Conservation (phyloP, 2,113 vertebrate genomes). For the Rhombomys opimus region DNA sequence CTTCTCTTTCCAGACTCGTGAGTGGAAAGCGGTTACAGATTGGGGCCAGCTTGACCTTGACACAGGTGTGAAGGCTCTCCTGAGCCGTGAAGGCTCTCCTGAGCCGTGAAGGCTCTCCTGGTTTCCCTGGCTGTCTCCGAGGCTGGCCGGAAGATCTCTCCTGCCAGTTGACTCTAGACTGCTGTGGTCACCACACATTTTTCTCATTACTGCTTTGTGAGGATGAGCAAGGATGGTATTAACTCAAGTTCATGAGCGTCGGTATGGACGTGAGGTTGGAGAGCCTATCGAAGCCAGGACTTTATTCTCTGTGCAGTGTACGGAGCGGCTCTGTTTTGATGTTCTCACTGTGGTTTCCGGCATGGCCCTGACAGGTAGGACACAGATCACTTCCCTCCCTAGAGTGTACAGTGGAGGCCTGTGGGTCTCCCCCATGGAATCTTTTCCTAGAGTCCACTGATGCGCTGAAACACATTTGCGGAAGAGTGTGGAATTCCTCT, state of each 20-base stretch:
- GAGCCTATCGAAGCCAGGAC: accelerated
- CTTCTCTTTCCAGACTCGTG: not conserved
- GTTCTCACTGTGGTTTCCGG: not conserved
- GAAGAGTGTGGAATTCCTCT: not conserved
- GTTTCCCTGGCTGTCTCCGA: not conserved
- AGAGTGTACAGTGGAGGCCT: not conserved
- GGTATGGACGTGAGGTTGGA: accelerated
- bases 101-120: not conserved
- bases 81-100: accelerated
- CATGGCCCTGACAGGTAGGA: not conserved
- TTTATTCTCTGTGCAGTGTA: accelerated
- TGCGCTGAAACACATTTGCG: too few relatives aligned
- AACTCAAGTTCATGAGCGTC: accelerated
- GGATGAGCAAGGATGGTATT: not conserved
- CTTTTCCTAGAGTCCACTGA: too few relatives aligned
- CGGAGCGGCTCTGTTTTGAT: accelerated
- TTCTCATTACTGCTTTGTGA: not conserved
- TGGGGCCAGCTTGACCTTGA: not conserved
- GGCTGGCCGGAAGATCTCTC: accelerated
- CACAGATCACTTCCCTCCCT: too few relatives aligned
- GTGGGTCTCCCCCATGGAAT: not conserved
- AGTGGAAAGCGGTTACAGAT: not conserved
- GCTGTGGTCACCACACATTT: accelerated
- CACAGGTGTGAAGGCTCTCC: accelerated
- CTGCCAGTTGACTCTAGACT: not conserved